Evolutionary conservation across 2,113 vertebrate genomes (phyloP), one percentile per base, ranked within the genome.

Genomic region (Coturnix japonica): DNA sequence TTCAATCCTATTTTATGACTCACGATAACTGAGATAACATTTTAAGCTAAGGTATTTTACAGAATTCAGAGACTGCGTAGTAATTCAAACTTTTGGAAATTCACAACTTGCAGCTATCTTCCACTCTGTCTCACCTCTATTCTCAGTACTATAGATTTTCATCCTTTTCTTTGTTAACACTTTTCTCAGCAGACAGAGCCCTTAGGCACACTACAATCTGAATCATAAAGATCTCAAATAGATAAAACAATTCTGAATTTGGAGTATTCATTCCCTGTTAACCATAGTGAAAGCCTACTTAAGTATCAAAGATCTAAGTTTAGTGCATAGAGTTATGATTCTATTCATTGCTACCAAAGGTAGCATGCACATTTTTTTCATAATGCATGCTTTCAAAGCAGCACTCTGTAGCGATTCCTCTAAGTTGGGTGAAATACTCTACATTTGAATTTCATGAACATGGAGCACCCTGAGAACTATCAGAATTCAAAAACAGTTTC

Each of bases 21-120:
- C n/a, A 81, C n/a, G 81, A 72, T 7, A 46, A 76, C 41, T 30
- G 63, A 94, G 23, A 66, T 90, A 80, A 74, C 51, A 77, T 35
- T 91, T 94, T 59, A 92, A 87, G 77, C 59, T 76, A 71, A 75
- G 44, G 46, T 73, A 73, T 19, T 59, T 90, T 74, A 88, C n/a
- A 77, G 47, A 84, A 78, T 81, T 73, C 66, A 86, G 57, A 80
- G 44, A 26, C 54, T 70, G 49, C 64, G 35, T 69, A 94, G 71
- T 93, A 81, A 94, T 86, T 93, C 61, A 85, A 81, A 20, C 41
- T 60, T 9, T 33, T 86, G 87, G 78, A 78, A 30, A 51, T 67
- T 75, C 61, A 73, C 14, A 83, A 74, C 11, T 60, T 61, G 31
- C 65, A 85, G 35, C 20, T 93, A 37, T 20, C 20, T 69, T 80